Evolutionary conservation across 2,797 vertebrate species (phyloP).

Genomic region (Lagodon rhomboides): DNA sequence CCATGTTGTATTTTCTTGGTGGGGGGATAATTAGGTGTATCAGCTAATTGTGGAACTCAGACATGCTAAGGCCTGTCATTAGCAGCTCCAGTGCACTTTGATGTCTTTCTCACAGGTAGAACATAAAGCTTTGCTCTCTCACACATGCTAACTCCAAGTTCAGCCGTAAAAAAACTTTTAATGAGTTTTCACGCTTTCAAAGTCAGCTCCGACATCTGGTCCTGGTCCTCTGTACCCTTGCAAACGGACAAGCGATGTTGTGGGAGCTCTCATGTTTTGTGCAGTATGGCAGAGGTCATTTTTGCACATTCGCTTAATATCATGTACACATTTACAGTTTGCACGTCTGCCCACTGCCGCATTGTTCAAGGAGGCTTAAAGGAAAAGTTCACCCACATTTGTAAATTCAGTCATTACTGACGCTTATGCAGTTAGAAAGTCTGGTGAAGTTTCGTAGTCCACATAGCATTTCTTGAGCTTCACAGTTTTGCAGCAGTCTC

Average conservation of each 20-base stretch:
- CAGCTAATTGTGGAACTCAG: conserved; percentile 63
- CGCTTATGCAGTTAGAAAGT: too few species aligned
- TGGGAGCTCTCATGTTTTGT: not conserved
- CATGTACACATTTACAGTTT: conserved; percentile 1
- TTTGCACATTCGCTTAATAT: not conserved
- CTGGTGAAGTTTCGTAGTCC: too few species aligned
- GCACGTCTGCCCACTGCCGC: not conserved
- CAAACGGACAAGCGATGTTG: conserved; percentile 53
- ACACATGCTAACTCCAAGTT: conserved; percentile 64
- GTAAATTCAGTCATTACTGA: too few species aligned
- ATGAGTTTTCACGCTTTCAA: conserved; percentile 68
- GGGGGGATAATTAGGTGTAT: conserved; percentile 62
- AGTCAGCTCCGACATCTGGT: conserved; percentile 76
- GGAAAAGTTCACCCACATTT: too few species aligned
- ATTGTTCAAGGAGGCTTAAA: not conserved
- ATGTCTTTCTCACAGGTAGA: conserved; percentile 73
- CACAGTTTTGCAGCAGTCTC: too few species aligned
- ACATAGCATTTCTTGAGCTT: too few species aligned
- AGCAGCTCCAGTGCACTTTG: conserved; percentile 74
- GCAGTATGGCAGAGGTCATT: not conserved
- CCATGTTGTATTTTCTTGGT: not conserved
- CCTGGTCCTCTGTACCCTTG: conserved; percentile 30
- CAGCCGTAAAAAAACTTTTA: conserved; percentile 71
- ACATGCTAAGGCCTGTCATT: conserved; percentile 74
- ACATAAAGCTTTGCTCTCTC: conserved; percentile 55